Evolutionary conservation across 2,888 invertebrate genomes (phyloP).

Genomic region (Augochlorella aurata): DNA sequence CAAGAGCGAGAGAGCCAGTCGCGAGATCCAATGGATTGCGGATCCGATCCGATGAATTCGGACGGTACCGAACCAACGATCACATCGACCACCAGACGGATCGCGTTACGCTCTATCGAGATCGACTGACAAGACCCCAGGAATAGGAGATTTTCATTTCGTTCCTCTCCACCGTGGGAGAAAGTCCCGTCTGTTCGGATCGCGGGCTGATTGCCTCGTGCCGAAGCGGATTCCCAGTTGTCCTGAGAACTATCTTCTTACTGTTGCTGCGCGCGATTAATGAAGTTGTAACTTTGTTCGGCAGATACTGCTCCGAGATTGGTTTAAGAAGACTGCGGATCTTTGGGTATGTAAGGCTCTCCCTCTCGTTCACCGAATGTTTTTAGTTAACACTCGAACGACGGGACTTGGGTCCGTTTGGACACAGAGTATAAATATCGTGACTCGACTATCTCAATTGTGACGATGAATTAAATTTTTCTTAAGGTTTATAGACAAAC

Average conservation of each 20-base stretch:
- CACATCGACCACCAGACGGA: conserved; percentile 12
- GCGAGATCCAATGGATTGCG: neutral
- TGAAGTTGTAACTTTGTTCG: neutral
- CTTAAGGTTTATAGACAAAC: too few species aligned
- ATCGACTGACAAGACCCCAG: conserved; percentile 8
- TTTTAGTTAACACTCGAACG: neutral
- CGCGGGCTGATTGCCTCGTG: conserved; percentile 27
- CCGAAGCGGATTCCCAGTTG: conserved; percentile 15
- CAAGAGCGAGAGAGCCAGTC: neutral
- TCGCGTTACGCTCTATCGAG: conserved; percentile 33
- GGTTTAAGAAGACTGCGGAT: neutral
- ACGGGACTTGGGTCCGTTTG: neutral
- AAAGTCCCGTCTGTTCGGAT: conserved; percentile 33
- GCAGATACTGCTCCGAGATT: neutral
- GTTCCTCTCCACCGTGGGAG: conserved; percentile 39
- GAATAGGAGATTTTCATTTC: conserved; percentile 32
- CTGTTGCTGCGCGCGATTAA: conserved; percentile 8
- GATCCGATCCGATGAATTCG: conserved; percentile 12
- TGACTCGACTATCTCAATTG: too few species aligned
- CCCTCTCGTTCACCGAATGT: neutral
- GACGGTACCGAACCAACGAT: neutral
- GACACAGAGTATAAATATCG: too few species aligned
- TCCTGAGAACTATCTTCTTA: conserved; percentile 12
- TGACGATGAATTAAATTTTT: too few species aligned
- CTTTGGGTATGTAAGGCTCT: neutral